Conservation (phyloP, 1,140 invertebrate species). For the Luehdorfia chinensis region DNA sequence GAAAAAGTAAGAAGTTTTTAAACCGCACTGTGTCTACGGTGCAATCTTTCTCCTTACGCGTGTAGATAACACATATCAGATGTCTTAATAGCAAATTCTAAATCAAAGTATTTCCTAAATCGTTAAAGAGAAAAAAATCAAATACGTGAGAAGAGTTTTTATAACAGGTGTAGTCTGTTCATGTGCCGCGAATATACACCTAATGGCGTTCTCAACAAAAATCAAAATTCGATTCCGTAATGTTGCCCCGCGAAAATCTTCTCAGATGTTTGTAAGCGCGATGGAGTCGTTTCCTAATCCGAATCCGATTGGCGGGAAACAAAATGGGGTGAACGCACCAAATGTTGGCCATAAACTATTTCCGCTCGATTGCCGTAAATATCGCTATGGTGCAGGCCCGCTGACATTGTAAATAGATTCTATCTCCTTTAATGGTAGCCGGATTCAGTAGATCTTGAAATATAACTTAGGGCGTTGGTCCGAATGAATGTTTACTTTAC, state of each 20-base stretch:
- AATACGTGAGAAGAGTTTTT: no score
- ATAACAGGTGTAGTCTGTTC: no score
- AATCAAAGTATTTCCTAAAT: no score
- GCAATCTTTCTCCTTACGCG: no score
- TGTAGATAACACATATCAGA: no score
- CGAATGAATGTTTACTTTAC: slow-evolving; percentile 13
- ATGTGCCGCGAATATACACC: no score
- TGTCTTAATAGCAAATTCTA: no score
- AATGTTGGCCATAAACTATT: slow-evolving; percentile 35
- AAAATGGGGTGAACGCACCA: slow-evolving; percentile 30
- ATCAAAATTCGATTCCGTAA: no score
- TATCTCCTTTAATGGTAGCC: slow-evolving; percentile 7
- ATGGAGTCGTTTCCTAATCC: slow-evolving; percentile 23
- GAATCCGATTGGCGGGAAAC: slow-evolving; percentile 13
- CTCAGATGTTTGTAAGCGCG: neutral
- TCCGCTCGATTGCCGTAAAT: slow-evolving; percentile 34
- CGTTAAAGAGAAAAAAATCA: no score
- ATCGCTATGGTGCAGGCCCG: slow-evolving; percentile 20
- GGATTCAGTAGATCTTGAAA: slow-evolving; percentile 8
- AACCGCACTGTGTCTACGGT: no score
- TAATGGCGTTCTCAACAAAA: no score
- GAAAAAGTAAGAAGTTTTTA: no score
- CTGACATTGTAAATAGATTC: slow-evolving; percentile 15
- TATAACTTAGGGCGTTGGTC: slow-evolving; percentile 2
- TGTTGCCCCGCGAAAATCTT: neutral